phyloP scores from a whole-genome alignment of 2,888 invertebrate genomes.

The Cabera pusaria region DNA sequence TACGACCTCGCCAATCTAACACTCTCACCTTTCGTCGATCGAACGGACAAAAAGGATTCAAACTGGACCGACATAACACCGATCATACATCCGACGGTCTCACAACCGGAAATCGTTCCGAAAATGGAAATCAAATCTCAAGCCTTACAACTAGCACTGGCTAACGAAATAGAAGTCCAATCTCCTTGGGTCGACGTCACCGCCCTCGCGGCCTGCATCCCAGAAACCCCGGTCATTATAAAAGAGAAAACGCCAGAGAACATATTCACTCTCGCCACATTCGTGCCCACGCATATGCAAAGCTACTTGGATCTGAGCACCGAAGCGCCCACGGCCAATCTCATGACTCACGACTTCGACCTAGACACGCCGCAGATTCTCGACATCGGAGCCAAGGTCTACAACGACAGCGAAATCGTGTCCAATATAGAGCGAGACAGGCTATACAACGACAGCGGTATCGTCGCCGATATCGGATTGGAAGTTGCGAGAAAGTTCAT shows the following conservation, averaged over 20 bases:
- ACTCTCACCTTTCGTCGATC: conserved; percentile 54
- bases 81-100: conserved; percentile 46
- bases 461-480: conserved; percentile 35
- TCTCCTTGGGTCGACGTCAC: conserved; percentile 90
- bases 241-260: conserved; percentile 83
- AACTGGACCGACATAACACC: conserved; percentile 57
- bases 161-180: conserved; percentile 89
- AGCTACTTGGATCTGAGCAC: conserved; percentile 79
- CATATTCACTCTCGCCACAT: conserved; percentile 81
- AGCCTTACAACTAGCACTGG: conserved; percentile 88
- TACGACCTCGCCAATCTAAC: conserved; percentile 63
- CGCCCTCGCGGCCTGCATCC: conserved; percentile 85
- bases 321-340: conserved; percentile 63
- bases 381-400: conserved; percentile 69
- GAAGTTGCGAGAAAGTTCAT: too few relatives aligned
- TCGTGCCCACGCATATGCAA: conserved; percentile 86
- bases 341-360: conserved; percentile 62
- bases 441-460: conserved; percentile 34
- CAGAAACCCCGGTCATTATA: conserved; percentile 85
- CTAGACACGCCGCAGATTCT: conserved; percentile 67
- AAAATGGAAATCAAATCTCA: conserved; percentile 64
- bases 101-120: conserved; percentile 29
- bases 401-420: conserved; percentile 72
- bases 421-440: conserved; percentile 55
- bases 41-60: conserved; percentile 48